A percentile compares a stretch with the other conserved stretches of the same genome.
Conservation (phyloP, 2,888 invertebrate genomes). For the Apamea anceps region DNA sequence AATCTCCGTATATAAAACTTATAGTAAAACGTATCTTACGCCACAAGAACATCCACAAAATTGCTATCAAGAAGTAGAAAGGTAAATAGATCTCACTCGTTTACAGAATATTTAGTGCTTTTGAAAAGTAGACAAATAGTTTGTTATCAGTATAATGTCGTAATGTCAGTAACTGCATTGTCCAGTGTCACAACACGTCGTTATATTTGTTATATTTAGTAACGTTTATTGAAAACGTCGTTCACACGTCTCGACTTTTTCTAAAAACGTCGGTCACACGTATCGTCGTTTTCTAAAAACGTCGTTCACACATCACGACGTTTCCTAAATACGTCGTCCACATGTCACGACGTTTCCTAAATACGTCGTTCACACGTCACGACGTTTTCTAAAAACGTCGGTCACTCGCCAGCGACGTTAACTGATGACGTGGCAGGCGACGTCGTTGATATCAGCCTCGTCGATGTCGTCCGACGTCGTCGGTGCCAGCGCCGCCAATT, state of each 20-base stretch:
- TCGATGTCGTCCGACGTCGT: slow-evolving; percentile 71
- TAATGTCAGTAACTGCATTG: slow-evolving; percentile 48
- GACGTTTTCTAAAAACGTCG: slow-evolving; percentile 8
- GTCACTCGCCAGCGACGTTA: slow-evolving; percentile 63
- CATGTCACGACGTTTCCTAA: background rate
- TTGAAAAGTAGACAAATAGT: slow-evolving; percentile 45
- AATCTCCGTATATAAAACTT: background rate
- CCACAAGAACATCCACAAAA: slow-evolving; percentile 47
- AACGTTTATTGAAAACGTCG: slow-evolving; percentile 17
- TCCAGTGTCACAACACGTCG: slow-evolving; percentile 51
- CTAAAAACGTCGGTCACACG: background rate
- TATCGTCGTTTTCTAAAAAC: background rate
- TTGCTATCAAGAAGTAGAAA: slow-evolving; percentile 54
- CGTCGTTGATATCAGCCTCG: slow-evolving; percentile 65
- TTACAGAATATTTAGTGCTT: slow-evolving; percentile 54
- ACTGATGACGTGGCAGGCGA: slow-evolving; percentile 75
- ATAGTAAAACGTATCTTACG: slow-evolving; percentile 34
- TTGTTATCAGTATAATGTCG: slow-evolving; percentile 35
- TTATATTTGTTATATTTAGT: slow-evolving; percentile 8
- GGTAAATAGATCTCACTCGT: slow-evolving; percentile 54
- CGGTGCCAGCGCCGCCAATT: slow-evolving; percentile 74
- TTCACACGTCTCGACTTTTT: background rate
- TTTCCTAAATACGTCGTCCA: background rate
- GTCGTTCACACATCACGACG: background rate
- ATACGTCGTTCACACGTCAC: background rate